These are phyloP conservation scores for Hetaerina americana DNA, from an alignment of 1,140 invertebrate species.

Conservation along the genomic window DNA sequence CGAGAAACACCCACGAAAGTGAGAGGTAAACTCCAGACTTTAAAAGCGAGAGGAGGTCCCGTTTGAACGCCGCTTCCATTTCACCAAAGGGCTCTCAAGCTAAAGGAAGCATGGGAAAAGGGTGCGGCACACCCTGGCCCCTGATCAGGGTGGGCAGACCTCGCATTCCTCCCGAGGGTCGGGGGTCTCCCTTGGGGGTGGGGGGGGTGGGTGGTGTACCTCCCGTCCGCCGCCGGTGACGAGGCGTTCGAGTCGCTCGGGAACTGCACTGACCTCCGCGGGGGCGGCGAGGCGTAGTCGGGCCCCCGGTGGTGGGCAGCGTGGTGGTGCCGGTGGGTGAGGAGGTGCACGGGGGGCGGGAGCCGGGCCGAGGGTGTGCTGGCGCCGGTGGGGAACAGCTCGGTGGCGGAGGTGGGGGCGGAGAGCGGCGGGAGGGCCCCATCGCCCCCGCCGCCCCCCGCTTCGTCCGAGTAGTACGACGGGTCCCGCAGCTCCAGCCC, in stretches of 20 bases:
- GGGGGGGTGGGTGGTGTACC: no score
- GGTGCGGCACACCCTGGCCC: no score
- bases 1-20: no score
- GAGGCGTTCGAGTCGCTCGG: background rate
- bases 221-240: background rate
- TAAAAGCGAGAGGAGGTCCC: no score
- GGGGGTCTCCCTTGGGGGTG: no score
- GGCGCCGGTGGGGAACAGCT: constrained; percentile 34
- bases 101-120: no score
- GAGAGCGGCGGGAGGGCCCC: constrained; percentile 19
- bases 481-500: constrained; percentile 60
- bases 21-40: no score
- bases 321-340: background rate
- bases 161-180: no score
- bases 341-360: constrained; percentile 18
- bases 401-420: constrained; percentile 28
- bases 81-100: no score
- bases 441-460: constrained; percentile 24
- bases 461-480: constrained; percentile 32
- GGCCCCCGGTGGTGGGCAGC: background rate
- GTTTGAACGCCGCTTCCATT: no score
- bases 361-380: background rate
- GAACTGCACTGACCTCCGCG: background rate
- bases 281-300: background rate
- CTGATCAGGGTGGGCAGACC: no score